Conservation (phyloP, 2,797 vertebrate species). For the Galago senegalensis region DNA sequence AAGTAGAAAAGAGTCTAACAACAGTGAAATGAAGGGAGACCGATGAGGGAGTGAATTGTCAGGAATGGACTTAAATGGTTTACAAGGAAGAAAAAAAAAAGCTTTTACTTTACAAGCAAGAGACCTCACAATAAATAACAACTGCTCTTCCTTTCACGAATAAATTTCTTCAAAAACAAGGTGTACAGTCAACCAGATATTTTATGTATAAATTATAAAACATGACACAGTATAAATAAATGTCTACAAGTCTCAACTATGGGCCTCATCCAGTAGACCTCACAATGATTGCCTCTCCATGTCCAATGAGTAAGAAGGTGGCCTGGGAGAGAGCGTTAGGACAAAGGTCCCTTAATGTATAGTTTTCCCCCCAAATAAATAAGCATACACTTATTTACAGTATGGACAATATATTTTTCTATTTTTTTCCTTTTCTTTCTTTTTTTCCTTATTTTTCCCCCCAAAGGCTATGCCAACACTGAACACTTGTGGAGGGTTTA, state of each 20-base stretch:
- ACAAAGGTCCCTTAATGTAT: slow-evolving; percentile 92
- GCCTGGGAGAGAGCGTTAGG: slow-evolving; percentile 81
- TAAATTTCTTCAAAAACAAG: slow-evolving; percentile 99
- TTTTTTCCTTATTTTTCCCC: slow-evolving; percentile 83
- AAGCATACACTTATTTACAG: slow-evolving; percentile 99
- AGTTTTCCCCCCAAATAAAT: slow-evolving; percentile 99
- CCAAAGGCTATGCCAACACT: slow-evolving; percentile 94
- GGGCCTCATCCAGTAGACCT: slow-evolving; percentile 86
- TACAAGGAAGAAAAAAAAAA: slow-evolving; percentile 91
- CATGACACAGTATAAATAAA: slow-evolving; percentile 99
- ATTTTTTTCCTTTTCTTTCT: slow-evolving; percentile 87
- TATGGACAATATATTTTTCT: slow-evolving; percentile 95
- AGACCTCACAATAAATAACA: slow-evolving; percentile 99
- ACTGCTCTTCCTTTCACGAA: slow-evolving; percentile 99
- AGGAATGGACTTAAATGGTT: slow-evolving; percentile 98
- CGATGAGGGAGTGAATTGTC: slow-evolving; percentile 92
- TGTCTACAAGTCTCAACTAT: slow-evolving; percentile 99
- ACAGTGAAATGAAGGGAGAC: slow-evolving; percentile 93
- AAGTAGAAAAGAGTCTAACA: slow-evolving; percentile 91
- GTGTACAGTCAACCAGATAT: slow-evolving; percentile 98
- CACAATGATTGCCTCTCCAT: slow-evolving; percentile 77
- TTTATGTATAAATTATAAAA: slow-evolving; percentile 99
- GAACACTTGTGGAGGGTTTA: slow-evolving; percentile 94
- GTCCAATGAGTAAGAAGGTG: slow-evolving; percentile 76
- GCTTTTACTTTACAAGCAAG: slow-evolving; percentile 97